These are phyloP conservation scores for Ennomos fuscantarius DNA, from an alignment of 2,888 invertebrate species.

Conservation along the genomic window DNA sequence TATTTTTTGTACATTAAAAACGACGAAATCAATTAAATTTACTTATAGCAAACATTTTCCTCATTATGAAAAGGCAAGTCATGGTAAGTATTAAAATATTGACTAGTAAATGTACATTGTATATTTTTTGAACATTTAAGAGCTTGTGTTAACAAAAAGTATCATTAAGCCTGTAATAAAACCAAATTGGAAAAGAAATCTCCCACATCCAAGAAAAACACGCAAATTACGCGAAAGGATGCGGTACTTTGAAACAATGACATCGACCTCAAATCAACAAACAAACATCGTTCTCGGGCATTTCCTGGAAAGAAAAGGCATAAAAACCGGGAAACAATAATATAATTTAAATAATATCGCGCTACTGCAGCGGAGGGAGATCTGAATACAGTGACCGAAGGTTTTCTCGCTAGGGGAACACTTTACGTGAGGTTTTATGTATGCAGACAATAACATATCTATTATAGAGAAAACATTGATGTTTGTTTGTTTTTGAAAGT, in stretches of 20 bases:
- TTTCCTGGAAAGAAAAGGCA: constrained; percentile 29
- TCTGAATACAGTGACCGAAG: constrained; percentile 7
- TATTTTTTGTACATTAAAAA: no score
- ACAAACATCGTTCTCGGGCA: constrained; percentile 21
- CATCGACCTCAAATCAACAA: constrained; percentile 26
- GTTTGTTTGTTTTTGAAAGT: no score
- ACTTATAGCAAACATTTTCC: no score
- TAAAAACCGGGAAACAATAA: constrained; percentile 47
- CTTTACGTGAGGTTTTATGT: no score
- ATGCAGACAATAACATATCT: not conserved
- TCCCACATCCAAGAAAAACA: not conserved
- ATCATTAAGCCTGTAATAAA: no score
- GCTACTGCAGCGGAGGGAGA: constrained; percentile 25
- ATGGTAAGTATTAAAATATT: not conserved
- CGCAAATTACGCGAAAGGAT: not conserved
- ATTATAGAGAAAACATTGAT: no score
- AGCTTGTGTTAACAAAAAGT: no score
- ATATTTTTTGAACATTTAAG: no score
- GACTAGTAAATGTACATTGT: not conserved
- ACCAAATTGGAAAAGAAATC: no score
- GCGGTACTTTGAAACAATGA: constrained; percentile 17
- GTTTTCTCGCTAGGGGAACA: constrained; percentile 1
- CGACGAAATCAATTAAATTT: no score
- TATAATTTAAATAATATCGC: constrained; percentile 51
- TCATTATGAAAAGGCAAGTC: no score